Conservation (phyloP, 1,140 invertebrate genomes). For the Calephelis virginiensis region DNA sequence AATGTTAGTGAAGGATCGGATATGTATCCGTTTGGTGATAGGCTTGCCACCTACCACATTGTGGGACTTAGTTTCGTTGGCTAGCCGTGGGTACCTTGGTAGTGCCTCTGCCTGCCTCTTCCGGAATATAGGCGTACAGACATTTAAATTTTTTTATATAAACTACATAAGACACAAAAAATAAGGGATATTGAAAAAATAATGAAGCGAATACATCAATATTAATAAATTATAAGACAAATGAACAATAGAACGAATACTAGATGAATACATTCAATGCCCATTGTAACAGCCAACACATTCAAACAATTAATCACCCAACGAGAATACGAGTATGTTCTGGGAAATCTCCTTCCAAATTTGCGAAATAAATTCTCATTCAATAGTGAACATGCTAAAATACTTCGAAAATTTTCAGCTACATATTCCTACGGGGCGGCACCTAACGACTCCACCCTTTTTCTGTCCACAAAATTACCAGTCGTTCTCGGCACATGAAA, state of each 20-base stretch:
- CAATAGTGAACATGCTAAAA: slow-evolving; percentile 13
- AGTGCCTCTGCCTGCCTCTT: too few species aligned
- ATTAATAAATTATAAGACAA: too few species aligned
- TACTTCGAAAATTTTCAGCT: slow-evolving; percentile 3
- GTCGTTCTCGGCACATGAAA: slow-evolving; percentile 8
- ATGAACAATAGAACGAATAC: background rate
- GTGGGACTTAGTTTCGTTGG: too few species aligned
- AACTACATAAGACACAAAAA: too few species aligned
- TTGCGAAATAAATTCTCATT: slow-evolving; percentile 9
- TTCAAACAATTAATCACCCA: slow-evolving; percentile 1
- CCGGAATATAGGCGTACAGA: too few species aligned
- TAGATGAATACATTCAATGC: background rate
- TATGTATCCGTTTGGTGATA: too few species aligned
- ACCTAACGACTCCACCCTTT: slow-evolving; percentile 12
- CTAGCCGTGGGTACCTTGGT: too few species aligned
- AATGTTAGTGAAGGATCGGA: too few species aligned
- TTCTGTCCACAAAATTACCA: slow-evolving; percentile 11
- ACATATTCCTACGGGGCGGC: background rate
- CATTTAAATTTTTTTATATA: too few species aligned
- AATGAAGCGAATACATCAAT: too few species aligned
- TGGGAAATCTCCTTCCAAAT: background rate
- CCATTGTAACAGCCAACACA: background rate
- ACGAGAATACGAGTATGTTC: background rate
- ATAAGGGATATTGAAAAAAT: too few species aligned
- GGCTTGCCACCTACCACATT: too few species aligned